Evolutionary conservation across 1,140 invertebrate genomes (phyloP).

Genomic region (Muscidifurax raptorellus): DNA sequence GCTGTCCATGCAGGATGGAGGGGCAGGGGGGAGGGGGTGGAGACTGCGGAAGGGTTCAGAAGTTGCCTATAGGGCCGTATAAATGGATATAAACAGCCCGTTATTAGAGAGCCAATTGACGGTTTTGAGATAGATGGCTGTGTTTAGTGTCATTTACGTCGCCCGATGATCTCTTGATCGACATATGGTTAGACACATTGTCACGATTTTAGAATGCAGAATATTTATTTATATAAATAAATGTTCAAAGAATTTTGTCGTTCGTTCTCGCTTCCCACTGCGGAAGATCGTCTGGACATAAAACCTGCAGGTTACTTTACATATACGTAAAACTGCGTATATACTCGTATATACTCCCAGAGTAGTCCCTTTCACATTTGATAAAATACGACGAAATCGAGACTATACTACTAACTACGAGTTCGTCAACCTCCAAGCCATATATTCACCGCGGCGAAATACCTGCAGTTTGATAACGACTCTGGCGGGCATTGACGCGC

Average conservation of each 20-base stretch:
- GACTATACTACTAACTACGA: too few species aligned
- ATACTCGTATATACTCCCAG: too few species aligned
- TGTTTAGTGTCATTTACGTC: background rate
- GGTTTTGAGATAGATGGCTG: background rate
- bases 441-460: background rate
- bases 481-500: background rate
- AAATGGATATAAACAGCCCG: background rate
- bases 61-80: background rate
- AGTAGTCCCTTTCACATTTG: background rate
- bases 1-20: background rate
- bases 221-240: too few species aligned
- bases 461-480: conserved; percentile 60
- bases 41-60: background rate
- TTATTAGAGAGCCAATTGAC: background rate
- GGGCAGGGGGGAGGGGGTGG: background rate
- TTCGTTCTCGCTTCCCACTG: too few species aligned
- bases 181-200: too few species aligned
- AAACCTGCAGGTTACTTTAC: too few species aligned
- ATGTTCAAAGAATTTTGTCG: too few species aligned
- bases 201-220: too few species aligned
- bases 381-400: background rate
- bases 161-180: too few species aligned
- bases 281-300: too few species aligned
- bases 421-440: background rate
- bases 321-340: too few species aligned